Conservation (phyloP, 2,113 vertebrate genomes). For the Chamaea fasciata region DNA sequence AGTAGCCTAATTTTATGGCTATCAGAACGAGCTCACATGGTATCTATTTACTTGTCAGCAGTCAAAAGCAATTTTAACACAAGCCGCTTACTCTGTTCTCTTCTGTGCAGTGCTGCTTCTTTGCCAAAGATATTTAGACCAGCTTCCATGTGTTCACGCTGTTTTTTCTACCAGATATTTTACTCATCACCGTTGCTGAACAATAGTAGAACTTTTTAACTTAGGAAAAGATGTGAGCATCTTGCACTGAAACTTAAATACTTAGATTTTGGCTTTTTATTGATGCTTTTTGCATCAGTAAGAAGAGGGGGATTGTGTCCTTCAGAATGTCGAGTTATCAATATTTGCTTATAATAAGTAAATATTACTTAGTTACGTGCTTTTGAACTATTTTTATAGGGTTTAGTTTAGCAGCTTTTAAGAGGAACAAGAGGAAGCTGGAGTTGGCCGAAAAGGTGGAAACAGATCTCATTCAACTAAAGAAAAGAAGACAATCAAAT, state of each 20-base stretch:
- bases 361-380: background rate
- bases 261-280: background rate
- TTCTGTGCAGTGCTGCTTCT: conserved; percentile 5
- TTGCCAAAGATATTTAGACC: conserved; percentile 8
- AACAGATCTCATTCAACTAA: conserved; percentile 85
- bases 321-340: background rate
- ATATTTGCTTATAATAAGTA: background rate
- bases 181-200: background rate
- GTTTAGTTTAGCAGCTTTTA: conserved; percentile 97
- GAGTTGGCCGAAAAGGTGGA: conserved; percentile 96
- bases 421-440: conserved; percentile 98
- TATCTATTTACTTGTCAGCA: conserved; percentile 52
- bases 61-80: conserved; percentile 28
- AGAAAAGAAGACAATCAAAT: conserved; percentile 93
- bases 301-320: background rate
- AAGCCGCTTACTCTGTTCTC: background rate
- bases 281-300: background rate
- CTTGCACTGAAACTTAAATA: background rate
- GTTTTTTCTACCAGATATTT: background rate
- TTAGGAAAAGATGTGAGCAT: background rate
- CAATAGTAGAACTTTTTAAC: background rate
- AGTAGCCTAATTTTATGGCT: conserved; percentile 4
- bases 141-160: background rate
- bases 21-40: conserved; percentile 13
- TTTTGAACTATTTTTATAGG: conserved; percentile 76